Base-by-base conservation (phyloP, 2,113 vertebrate species). In the Raja brachyura region DNA sequence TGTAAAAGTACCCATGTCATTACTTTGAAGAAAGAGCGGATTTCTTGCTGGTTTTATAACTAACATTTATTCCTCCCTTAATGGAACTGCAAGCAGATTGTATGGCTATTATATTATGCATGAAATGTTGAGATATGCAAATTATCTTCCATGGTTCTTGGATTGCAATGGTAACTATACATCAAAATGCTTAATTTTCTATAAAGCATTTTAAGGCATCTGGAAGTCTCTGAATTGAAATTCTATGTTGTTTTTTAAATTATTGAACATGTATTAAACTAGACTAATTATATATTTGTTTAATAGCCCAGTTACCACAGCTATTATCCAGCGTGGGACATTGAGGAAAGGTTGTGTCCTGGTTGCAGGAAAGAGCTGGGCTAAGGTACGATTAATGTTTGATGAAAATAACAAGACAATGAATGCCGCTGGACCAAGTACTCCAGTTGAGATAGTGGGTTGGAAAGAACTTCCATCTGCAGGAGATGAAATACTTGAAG, bases 381-480 rank as follows among this genome's bases (percentile, higher is more conserved):
- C 97, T 25, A 99, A 98, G 95, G 98, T 99, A 4, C 98, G 98
- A 56, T 95, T 97, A 94, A 95, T 99, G 95, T 98, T 97, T 25
- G 98, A 99, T 94, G 98, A 99, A 95, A 97, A 98, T 2, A 96
- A 96, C 93, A 95, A 83, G 8, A 31, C 93, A 7, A 13, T 99
- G 93, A 94, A 3, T 7, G 95, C 96, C 93, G 98, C 97, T 0
- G 95, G 94, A 70, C 98, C 98, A 0, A 96, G 98, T 93, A 93
- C 94, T 7, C 97, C 98, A 0, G 98, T 98, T 94, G 96, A 98
- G 96, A 97, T 99, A 93, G 96, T 97, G 31, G 98, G 99, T 93
- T 99, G 99, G 99, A 98, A 96, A 95, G 97, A 98, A 4, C 95
- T 97, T 93, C 98, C 98, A n/a, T 97, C 98, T 0, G 97, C 98